phyloP scores from a whole-genome alignment of 2,113 vertebrate species.

The Megalops atlanticus region DNA sequence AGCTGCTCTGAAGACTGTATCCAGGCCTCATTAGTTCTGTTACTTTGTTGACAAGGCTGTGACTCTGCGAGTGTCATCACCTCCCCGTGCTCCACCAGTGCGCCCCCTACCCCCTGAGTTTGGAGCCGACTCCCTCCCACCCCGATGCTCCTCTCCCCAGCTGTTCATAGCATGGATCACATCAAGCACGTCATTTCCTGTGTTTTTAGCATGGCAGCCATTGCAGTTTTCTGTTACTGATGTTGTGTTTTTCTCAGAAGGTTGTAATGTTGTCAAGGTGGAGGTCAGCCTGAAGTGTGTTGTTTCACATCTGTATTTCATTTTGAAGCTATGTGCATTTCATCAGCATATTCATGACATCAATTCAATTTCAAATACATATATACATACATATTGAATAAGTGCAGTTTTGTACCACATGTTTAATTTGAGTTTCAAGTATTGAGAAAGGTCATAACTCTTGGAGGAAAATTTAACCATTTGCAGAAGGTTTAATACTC shows the following conservation, averaged over 20 bases:
- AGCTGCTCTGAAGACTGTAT: neutral
- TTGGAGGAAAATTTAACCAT: too few relatives aligned
- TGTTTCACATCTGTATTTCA: neutral
- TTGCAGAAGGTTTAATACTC: too few relatives aligned
- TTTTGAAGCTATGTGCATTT: neutral
- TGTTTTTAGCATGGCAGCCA: neutral
- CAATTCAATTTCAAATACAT: neutral
- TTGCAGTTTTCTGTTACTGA: neutral
- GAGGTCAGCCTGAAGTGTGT: neutral
- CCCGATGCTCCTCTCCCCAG: neutral
- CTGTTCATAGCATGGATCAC: neutral
- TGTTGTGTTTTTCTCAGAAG: too few relatives aligned
- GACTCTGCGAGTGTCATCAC: conserved; percentile 17
- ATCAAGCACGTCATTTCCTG: neutral
- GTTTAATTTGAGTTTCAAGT: too few relatives aligned
- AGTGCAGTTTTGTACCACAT: too few relatives aligned
- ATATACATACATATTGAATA: neutral
- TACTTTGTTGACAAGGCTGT: neutral
- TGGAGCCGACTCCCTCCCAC: neutral
- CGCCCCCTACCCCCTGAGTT: conserved; percentile 1
- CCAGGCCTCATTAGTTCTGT: neutral
- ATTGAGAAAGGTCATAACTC: too few relatives aligned
- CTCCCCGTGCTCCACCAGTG: neutral
- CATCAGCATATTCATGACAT: neutral
- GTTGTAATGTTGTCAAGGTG: too few relatives aligned